Base-by-base conservation (phyloP, 1,140 invertebrate species). In the Aleiodes sp. region DNA sequence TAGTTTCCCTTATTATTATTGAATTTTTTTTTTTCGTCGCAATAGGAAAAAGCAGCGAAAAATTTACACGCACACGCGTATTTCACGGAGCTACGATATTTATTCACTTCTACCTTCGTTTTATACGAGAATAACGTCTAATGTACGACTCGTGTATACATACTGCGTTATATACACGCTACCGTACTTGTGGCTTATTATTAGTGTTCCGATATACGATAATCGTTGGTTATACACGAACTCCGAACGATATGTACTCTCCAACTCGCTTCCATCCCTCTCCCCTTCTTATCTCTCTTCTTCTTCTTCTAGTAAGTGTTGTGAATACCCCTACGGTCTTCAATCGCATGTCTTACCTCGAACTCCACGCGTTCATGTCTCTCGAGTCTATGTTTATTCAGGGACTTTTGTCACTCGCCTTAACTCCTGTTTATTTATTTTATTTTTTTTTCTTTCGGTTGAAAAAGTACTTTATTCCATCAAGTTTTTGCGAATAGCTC, bases 141-240 rank as follows among this genome's bases (percentile, higher is more conserved):
- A 52, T 52, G 46, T 52, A 21, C 46, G 35, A n/a, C 28, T n/a
- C 46, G 31, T 29, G 24, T 26, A 57, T 56, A n/a, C 14, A 4
- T 52, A 66, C 64, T 16, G 31, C 9, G 14, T 63, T 43, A 46
- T 28, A 64, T 46, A 46, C 60, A 35, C 29, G 60, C 60, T 39
- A 62, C 56, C 56, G 59, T 61, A 16, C 16, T 33, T 61, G 59
- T 29, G 31, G 63, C 63, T 65, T 65, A 65, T 65, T 65, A 65
- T 65, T 65, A 65, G 62, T 65, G 19, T 29, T 46, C 41, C 43
- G 61, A 63, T 63, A 63, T 63, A 63, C 61, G 61, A 63, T 63
- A 63, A 63, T 63, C 61, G 61, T 63, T 63, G 61, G 37, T 24
- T 41, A 63, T 63, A 63, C 37, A 41, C 37, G 37, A 28, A 21